Base-by-base conservation (phyloP, 2,797 vertebrate genomes). In the Acanthurus leucopareius region DNA sequence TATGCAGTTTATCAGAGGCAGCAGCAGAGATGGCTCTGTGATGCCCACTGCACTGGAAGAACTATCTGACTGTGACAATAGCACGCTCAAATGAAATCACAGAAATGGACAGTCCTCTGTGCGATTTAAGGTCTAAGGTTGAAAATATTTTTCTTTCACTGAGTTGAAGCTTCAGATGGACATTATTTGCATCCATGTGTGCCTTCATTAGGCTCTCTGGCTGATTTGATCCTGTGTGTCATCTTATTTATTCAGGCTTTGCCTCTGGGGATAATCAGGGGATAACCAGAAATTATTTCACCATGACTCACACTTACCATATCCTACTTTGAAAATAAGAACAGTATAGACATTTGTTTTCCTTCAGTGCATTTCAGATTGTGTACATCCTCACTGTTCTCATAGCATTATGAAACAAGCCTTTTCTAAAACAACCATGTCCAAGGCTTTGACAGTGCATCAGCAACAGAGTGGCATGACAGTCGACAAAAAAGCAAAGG, bases 31-130 rank as follows among this genome's bases (percentile, higher is more conserved):
- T 71, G 35, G 67, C 57, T 13, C 64, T 80, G 77, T 65, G 79
- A 78, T 88, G 91, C 65, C 67, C 79, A 86, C 32, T 83, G 85
- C 77, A 62, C 54, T 85, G 83, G 68, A 86, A 88, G 76, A 88
- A 57, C 68, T 85, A 72, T 86, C 59, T 73, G 85, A 80, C 75
- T 63, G 83, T 77, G 77, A 89, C 76, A 88, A 61, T 69, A 45
- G 42, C 68, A 80, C 80, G 75, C 58, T 71, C 66, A 80, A 76
- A 54, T 77, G 19, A 74, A 48, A 57, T 51, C 49, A 79, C 63
- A 80, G 22, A 72, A 75, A 79, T 65, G 69, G 64, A 64, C 78
- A 79, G 69, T 45, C 40, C 10, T 62, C 11, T 25, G 52, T 40
- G 60, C 1, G 3, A 20, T 49, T 17, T 25, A 16, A 71, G 54